phyloP scores from a whole-genome alignment of 1,140 invertebrate genomes.

The Eurosta solidaginis region DNA sequence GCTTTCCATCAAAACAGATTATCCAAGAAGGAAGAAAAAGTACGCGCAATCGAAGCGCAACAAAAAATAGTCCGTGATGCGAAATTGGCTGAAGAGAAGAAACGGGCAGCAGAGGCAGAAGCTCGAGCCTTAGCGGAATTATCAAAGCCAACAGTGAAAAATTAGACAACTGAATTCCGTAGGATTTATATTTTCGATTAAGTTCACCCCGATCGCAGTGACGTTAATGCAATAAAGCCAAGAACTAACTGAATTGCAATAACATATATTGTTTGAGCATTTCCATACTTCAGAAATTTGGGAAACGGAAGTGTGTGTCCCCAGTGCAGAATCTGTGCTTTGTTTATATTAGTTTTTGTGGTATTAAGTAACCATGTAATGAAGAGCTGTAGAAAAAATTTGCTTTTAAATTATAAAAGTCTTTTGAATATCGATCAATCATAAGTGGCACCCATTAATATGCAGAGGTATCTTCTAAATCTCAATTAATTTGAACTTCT shows the following conservation, averaged over 20 bases:
- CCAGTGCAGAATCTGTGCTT: background rate
- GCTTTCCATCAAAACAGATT: slow-evolving; percentile 71
- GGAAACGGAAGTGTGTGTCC: background rate
- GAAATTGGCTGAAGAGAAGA: slow-evolving; percentile 72
- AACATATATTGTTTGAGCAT: background rate
- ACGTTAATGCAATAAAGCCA: background rate
- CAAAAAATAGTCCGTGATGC: slow-evolving; percentile 71
- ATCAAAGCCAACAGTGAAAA: slow-evolving; percentile 24
- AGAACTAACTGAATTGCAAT: background rate
- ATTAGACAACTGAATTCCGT: background rate
- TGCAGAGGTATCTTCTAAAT: too few species aligned
- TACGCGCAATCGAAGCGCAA: slow-evolving; percentile 69
- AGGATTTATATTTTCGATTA: background rate
- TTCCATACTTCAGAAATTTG: background rate
- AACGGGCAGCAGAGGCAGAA: slow-evolving; percentile 60
- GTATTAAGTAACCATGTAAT: too few species aligned
- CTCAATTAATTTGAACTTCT: too few species aligned
- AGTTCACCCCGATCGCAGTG: background rate
- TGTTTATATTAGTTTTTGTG: background rate
- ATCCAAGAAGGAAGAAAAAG: slow-evolving; percentile 68
- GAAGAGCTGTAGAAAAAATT: too few species aligned
- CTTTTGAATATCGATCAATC: too few species aligned
- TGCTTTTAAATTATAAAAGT: too few species aligned
- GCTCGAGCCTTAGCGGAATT: slow-evolving; percentile 43
- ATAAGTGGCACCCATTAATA: too few species aligned